Percentiles rank a stretch among this genome's conserved stretches.
phyloP scores from a whole-genome alignment of 2,888 invertebrate genomes.

The Alviniconcha strummeri region DNA sequence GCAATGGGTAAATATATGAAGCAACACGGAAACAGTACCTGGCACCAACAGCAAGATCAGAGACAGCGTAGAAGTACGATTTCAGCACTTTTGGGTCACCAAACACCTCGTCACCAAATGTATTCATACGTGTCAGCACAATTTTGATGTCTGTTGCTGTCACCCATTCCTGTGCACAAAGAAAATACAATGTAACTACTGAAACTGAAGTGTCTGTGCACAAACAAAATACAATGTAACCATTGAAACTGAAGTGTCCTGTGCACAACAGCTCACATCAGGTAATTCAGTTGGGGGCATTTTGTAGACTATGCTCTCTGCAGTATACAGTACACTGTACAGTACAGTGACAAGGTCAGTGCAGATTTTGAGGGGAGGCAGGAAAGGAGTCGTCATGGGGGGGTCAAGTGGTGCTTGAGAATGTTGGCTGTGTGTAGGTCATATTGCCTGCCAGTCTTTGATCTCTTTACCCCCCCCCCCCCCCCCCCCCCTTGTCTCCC shows the following conservation, averaged over 20 bases:
- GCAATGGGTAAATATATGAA: background rate
- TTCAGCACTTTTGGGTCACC: constrained; percentile 91
- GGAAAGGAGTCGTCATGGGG: background rate
- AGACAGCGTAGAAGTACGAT: constrained; percentile 95
- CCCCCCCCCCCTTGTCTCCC: background rate
- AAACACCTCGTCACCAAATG: constrained; percentile 98
- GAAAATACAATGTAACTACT: background rate
- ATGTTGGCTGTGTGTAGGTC: background rate
- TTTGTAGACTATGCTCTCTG: background rate
- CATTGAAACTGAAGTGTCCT: constrained; percentile 71
- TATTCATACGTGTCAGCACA: constrained; percentile 92
- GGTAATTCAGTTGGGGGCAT: background rate
- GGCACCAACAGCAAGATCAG: constrained; percentile 80
- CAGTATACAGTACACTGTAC: background rate
- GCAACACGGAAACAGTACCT: constrained; percentile 73
- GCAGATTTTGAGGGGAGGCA: background rate
- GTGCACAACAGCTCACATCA: constrained; percentile 26
- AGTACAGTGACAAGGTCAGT: too few relatives aligned
- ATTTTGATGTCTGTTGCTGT: constrained; percentile 96
- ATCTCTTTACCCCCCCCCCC: background rate
- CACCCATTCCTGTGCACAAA: constrained; percentile 86
- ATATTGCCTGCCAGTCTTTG: background rate
- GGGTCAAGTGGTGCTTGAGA: background rate
- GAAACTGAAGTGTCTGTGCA: constrained; percentile 71
- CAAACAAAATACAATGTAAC: constrained; percentile 5